Percentiles rank a stretch among this genome's conserved stretches.
These are phyloP conservation scores for Orchesellides sinensis DNA, from an alignment of 2,888 invertebrate species.

Conservation along the genomic window DNA sequence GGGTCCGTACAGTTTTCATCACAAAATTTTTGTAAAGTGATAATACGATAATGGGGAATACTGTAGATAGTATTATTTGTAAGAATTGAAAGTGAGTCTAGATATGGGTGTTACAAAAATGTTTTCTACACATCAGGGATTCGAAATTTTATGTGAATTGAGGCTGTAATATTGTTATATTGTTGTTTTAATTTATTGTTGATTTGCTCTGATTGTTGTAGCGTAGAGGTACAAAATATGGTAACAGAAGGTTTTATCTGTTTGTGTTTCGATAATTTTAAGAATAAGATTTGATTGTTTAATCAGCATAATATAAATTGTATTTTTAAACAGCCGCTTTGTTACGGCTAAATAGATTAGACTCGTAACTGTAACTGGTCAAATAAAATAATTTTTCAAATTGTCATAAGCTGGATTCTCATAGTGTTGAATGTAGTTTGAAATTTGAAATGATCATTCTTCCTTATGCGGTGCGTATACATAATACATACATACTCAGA, in stretches of 20 bases:
- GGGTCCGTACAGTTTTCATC: background rate
- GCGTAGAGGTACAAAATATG: conserved; percentile 5
- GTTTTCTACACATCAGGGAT: too few relatives aligned
- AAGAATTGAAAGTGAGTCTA: too few relatives aligned
- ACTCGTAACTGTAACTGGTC: background rate
- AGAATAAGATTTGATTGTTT: background rate
- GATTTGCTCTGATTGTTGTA: background rate
- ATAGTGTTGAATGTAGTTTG: background rate
- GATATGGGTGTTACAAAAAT: too few relatives aligned
- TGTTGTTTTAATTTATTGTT: background rate
- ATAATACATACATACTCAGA: too few relatives aligned
- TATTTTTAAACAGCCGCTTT: conserved; percentile 18
- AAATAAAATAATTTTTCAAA: conserved; percentile 25
- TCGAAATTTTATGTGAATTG: too few relatives aligned
- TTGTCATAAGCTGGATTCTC: background rate
- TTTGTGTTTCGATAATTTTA: too few relatives aligned
- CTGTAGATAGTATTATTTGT: too few relatives aligned
- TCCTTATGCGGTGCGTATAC: background rate
- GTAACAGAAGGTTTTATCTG: background rate
- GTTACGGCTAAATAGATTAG: too few relatives aligned
- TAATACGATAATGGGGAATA: too few relatives aligned
- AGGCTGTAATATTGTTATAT: background rate
- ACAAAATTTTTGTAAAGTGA: too few relatives aligned
- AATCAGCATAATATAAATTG: background rate
- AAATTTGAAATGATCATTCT: background rate